phyloP scores from a whole-genome alignment of 2,888 invertebrate genomes.

The Atherix ibis region DNA sequence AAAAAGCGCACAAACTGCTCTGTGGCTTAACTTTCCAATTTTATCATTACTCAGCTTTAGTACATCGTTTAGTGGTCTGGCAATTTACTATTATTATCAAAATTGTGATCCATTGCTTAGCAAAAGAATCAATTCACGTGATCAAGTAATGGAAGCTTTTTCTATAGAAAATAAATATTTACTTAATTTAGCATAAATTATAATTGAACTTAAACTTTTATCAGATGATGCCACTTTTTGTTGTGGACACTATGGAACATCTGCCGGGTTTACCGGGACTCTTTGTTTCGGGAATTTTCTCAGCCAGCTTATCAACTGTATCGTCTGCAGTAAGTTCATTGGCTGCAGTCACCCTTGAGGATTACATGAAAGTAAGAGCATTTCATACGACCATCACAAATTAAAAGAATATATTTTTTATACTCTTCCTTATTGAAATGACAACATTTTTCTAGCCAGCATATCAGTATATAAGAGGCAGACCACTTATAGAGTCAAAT shows the following conservation, averaged over 20 bases:
- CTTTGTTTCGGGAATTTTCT: slow-evolving; percentile 82
- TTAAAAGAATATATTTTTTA: neutral
- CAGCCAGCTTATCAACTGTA: slow-evolving; percentile 79
- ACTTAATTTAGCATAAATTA: neutral
- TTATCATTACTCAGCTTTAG: slow-evolving; percentile 53
- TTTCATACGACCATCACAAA: neutral
- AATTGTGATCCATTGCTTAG: slow-evolving; percentile 62
- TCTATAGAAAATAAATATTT: too few species aligned
- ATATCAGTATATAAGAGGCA: slow-evolving; percentile 23
- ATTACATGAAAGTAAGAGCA: slow-evolving; percentile 48
- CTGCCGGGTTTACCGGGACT: slow-evolving; percentile 72
- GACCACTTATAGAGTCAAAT: slow-evolving; percentile 26
- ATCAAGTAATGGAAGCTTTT: slow-evolving; percentile 52
- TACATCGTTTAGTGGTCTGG: slow-evolving; percentile 63
- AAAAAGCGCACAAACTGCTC: slow-evolving; percentile 49
- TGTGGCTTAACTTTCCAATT: slow-evolving; percentile 73
- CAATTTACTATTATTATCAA: slow-evolving; percentile 69
- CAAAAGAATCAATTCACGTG: slow-evolving; percentile 44
- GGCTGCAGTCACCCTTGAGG: slow-evolving; percentile 78
- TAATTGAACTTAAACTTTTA: too few species aligned
- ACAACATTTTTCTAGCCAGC: slow-evolving; percentile 26
- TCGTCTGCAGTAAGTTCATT: slow-evolving; percentile 83
- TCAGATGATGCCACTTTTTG: slow-evolving; percentile 57
- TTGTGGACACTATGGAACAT: slow-evolving; percentile 54
- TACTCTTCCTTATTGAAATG: slow-evolving; percentile 5